Evolutionary conservation across 2,888 invertebrate genomes (phyloP).

Genomic region (Erebia epiphron): DNA sequence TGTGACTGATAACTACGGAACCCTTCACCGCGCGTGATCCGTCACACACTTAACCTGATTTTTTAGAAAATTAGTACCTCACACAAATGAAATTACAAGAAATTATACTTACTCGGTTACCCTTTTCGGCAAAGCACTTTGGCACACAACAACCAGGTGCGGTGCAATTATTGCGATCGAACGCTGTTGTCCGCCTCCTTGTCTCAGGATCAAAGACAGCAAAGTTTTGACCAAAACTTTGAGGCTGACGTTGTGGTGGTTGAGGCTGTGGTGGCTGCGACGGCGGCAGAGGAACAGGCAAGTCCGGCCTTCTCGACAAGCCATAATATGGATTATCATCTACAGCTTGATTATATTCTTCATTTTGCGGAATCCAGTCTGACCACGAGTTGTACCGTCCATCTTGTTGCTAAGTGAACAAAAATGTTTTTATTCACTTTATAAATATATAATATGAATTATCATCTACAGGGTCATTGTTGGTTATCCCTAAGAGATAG

Average conservation of each 20-base stretch:
- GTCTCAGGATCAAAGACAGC: conserved; percentile 69
- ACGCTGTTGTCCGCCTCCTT: conserved; percentile 63
- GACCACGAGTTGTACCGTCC: conserved; percentile 40
- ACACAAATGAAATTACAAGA: too few species aligned
- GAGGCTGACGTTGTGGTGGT: conserved; percentile 40
- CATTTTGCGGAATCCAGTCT: conserved; percentile 40
- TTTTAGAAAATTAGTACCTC: too few species aligned
- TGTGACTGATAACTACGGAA: too few species aligned
- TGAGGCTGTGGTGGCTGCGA: conserved; percentile 46
- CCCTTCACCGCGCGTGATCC: too few species aligned
- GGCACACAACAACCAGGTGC: conserved; percentile 89
- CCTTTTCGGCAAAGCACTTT: conserved; percentile 95
- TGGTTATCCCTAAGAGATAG: too few species aligned
- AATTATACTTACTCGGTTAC: conserved; percentile 84
- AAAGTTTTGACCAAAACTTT: conserved; percentile 55
- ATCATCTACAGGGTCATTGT: too few species aligned
- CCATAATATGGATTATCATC: conserved; percentile 49
- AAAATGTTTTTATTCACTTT: conserved; percentile 2
- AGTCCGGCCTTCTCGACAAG: conserved; percentile 46
- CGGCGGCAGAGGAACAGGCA: conserved; percentile 54
- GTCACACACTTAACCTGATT: too few species aligned
- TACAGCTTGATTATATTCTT: conserved; percentile 41
- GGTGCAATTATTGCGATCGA: conserved; percentile 85
- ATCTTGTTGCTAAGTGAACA: conserved; percentile 53
- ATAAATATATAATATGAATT: too few species aligned